These are phyloP conservation scores for Rhagoletis pomonella DNA, from an alignment of 1,140 invertebrate species.

Conservation along the genomic window DNA sequence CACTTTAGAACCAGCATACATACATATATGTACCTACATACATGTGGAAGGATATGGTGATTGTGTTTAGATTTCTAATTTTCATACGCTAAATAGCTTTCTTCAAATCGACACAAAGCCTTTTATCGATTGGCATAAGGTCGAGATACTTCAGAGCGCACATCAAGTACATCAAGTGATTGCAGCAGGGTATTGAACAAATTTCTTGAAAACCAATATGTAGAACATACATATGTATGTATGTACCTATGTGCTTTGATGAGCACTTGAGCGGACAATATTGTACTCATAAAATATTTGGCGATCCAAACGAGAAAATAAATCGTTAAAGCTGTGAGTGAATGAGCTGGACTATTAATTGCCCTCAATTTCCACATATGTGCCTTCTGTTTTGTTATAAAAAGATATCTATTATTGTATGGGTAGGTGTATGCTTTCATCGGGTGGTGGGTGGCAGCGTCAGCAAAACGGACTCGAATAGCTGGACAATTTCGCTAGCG, in stretches of 20 bases:
- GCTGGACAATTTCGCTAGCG: neutral
- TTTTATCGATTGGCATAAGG: constrained; percentile 36
- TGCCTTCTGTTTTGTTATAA: neutral
- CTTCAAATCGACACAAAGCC: constrained; percentile 24
- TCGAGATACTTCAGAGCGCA: neutral
- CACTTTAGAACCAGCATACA: neutral
- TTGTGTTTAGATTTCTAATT: constrained; percentile 39
- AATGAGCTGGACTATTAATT: neutral
- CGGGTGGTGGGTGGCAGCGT: neutral
- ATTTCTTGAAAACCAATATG: constrained; percentile 6
- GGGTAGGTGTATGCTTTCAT: neutral
- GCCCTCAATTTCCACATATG: neutral
- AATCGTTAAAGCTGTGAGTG: neutral
- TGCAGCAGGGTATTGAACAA: neutral
- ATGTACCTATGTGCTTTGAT: neutral
- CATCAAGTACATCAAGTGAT: neutral
- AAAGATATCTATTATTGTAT: neutral
- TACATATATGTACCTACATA: neutral
- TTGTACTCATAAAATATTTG: neutral
- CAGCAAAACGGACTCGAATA: neutral
- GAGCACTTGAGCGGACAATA: neutral
- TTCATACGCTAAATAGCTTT: constrained; percentile 34
- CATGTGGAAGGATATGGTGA: neutral
- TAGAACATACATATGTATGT: no score
- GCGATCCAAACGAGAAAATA: neutral